phyloP scores from a whole-genome alignment of 2,888 invertebrate species.

The Eugnorisma glareosa region DNA sequence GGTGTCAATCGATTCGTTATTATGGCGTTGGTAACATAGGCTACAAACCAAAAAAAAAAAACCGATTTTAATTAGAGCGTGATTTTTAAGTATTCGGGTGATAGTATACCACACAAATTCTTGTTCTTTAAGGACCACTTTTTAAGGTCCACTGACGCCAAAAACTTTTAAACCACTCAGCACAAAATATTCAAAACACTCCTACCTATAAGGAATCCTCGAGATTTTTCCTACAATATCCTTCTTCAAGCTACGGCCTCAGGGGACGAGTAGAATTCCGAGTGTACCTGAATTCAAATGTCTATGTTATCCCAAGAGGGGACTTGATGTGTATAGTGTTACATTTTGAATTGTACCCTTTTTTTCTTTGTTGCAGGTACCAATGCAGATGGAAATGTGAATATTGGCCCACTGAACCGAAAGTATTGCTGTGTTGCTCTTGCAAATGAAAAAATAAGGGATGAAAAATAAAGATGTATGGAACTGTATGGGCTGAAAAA shows the following conservation, averaged over 20 bases:
- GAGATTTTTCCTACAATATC: constrained; percentile 60
- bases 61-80: no score
- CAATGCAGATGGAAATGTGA: constrained; percentile 23
- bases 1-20: no score
- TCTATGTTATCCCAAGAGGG: constrained; percentile 46
- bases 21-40: no score
- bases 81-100: no score
- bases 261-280: constrained; percentile 44
- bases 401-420: background rate
- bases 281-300: constrained; percentile 65
- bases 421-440: background rate
- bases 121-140: no score
- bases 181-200: constrained; percentile 52
- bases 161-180: constrained; percentile 13
- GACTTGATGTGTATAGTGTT: constrained; percentile 45
- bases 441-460: background rate
- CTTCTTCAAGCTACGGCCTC: constrained; percentile 55
- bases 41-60: no score
- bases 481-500: background rate
- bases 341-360: constrained; percentile 30
- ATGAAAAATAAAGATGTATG: background rate
- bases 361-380: constrained; percentile 28
- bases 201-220: constrained; percentile 14
- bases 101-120: no score
- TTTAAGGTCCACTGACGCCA: background rate